Evolutionary conservation across 2,797 vertebrate species (phyloP).

Genomic region (Cirrhinus mrigala): DNA sequence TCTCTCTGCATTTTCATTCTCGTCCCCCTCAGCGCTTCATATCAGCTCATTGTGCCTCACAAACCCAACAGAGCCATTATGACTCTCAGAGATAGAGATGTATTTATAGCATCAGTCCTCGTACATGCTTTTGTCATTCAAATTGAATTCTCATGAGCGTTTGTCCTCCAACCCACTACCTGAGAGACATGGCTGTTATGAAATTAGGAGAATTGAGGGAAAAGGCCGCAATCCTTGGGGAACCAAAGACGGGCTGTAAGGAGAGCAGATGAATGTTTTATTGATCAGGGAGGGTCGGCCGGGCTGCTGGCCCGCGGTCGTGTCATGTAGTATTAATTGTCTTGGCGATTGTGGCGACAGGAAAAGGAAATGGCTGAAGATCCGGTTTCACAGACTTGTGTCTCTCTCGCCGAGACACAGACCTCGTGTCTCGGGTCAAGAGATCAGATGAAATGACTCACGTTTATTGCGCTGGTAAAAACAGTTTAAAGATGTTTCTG

Average conservation of each 20-base stretch:
- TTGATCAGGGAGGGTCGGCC: constrained; percentile 70
- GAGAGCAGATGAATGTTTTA: constrained; percentile 62
- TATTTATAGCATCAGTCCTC: constrained; percentile 67
- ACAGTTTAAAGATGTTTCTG: background rate
- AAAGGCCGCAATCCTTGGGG: constrained; percentile 39
- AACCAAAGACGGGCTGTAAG: background rate
- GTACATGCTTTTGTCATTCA: constrained; percentile 58
- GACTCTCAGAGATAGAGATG: constrained; percentile 18
- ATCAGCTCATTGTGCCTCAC: constrained; percentile 31
- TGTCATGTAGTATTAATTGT: constrained; percentile 73
- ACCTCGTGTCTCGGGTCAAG: background rate
- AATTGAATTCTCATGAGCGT: constrained; percentile 59
- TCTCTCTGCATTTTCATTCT: constrained; percentile 44
- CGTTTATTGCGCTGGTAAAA: background rate
- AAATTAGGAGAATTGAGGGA: constrained; percentile 44
- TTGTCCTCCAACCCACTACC: constrained; percentile 43
- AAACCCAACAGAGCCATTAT: constrained; percentile 66
- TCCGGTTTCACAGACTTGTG: constrained; percentile 65
- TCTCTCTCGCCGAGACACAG: background rate
- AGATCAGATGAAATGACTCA: background rate
- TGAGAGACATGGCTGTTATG: background rate
- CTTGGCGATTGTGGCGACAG: constrained; percentile 55
- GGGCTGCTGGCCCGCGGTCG: constrained; percentile 61
- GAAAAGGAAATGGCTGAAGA: constrained; percentile 41
- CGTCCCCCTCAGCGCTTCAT: constrained; percentile 15